Evolutionary conservation across 1,140 invertebrate species (phyloP), one percentile per base, ranked within the genome.

Genomic region (Thaumetopoea pityocampa): DNA sequence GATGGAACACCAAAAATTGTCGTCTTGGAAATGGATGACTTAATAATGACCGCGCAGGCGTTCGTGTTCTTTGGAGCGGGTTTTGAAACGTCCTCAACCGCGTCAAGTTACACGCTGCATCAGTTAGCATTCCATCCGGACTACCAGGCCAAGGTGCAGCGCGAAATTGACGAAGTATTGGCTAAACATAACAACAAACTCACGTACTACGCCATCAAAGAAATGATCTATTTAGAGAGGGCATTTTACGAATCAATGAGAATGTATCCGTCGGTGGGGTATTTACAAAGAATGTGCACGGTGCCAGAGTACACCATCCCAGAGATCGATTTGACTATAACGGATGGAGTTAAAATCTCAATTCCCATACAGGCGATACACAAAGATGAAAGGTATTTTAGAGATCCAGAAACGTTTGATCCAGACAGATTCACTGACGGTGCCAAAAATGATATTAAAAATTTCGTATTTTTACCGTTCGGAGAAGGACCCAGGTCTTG

Each of bases 161-260:
- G 24, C 6, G 27, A 49, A 1, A 35, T 49, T 5, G 46, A 49
- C 11, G 17, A 19, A 17, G 33, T 49, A 1, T 19, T 49, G 6
- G 33, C 19, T 1, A 42, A 43, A 11, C 11, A 49, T n/a, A 34
- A 42, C 7, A 33, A 40, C 3, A 37, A 49, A 10, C 33, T 49
- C 7, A 29, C 24, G 7, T 90, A 89, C 50, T 88, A 90, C 7
- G 71, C 72, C 9, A 33, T 91, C 2, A 72, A 82, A 10, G 84
- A 87, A 8, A 85, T 92, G 73, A 79, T 73, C 0, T 90, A 89
- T 48, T 58, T 91, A 50, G 34, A 50, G 17, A 24, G 23, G 32
- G 38, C 28, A 20, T 56, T 51, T 36, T 37, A 41, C 33, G 60
- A 64, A 43, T 33, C 41, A 2, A 56, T 86, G 3, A 57, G 87